Evolutionary conservation across 2,797 vertebrate genomes (phyloP).

Genomic region (Eupleurogrammus muticus): DNA sequence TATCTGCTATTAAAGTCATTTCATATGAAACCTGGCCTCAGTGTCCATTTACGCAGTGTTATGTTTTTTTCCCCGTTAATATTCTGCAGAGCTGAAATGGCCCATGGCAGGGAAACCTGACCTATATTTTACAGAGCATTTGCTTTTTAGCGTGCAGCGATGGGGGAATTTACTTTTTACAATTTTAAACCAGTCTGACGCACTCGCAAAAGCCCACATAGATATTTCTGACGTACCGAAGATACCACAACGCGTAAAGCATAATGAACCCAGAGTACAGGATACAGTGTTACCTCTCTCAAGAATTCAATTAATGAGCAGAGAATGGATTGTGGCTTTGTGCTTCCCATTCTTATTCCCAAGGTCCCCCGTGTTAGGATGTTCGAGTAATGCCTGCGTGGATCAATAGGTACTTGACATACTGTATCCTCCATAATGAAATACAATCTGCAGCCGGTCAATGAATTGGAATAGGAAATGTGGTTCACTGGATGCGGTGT

Average conservation of each 20-base stretch:
- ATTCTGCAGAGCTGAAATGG: slow-evolving; percentile 42
- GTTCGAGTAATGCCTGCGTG: slow-evolving; percentile 18
- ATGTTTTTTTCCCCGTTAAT: neutral
- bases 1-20: slow-evolving; percentile 53
- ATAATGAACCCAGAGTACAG: neutral
- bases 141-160: neutral
- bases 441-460: slow-evolving; percentile 1
- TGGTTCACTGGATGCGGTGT: neutral
- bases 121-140: slow-evolving; percentile 36
- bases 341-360: slow-evolving; percentile 26
- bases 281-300: neutral
- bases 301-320: slow-evolving; percentile 26
- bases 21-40: slow-evolving; percentile 47
- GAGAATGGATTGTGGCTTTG: slow-evolving; percentile 35
- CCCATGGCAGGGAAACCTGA: slow-evolving; percentile 34
- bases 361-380: slow-evolving; percentile 2
- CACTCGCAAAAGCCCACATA: neutral
- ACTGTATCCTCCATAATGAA: neutral
- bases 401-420: slow-evolving; percentile 36
- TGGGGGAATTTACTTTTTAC: neutral
- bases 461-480: neutral
- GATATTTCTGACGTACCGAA: neutral
- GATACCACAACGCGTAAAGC: neutral
- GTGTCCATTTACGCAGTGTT: slow-evolving; percentile 21
- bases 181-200: neutral